Percentiles rank a stretch among this genome's conserved stretches.
Conservation (phyloP, 2,113 vertebrate genomes). For the Procavia capensis region DNA sequence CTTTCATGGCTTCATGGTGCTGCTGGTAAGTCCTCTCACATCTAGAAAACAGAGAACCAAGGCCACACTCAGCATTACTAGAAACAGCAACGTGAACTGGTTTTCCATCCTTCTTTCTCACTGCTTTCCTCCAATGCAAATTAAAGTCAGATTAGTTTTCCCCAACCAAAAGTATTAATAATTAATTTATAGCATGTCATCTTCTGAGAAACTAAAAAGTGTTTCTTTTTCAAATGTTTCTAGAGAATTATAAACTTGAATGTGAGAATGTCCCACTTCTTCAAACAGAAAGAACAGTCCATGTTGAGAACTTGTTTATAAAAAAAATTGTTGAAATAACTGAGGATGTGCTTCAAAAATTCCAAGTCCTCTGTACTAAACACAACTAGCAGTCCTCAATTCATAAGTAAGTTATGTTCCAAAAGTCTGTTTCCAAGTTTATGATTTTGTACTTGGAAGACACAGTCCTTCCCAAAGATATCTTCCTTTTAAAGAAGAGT, state of each 20-base stretch:
- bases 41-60: conserved; percentile 80
- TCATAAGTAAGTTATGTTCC: conserved; percentile 72
- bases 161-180: background rate
- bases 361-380: conserved; percentile 27
- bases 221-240: conserved; percentile 37
- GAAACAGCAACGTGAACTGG: background rate
- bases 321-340: conserved; percentile 48
- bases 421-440: conserved; percentile 69
- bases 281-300: background rate
- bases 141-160: background rate
- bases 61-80: background rate
- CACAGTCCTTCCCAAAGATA: conserved; percentile 47
- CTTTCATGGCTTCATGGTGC: conserved; percentile 94
- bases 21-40: conserved; percentile 94
- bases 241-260: conserved; percentile 38
- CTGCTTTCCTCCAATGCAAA: background rate
- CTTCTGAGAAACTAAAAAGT: background rate
- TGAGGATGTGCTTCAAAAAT: background rate
- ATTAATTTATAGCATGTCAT: conserved; percentile 9
- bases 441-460: conserved; percentile 70
- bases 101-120: background rate
- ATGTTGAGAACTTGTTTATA: background rate
- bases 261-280: background rate
- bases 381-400: conserved; percentile 19
- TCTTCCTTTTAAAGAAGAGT: conserved; percentile 53